Conservation (phyloP, 2,797 vertebrate genomes). For the Threskiornis aethiopicus region DNA sequence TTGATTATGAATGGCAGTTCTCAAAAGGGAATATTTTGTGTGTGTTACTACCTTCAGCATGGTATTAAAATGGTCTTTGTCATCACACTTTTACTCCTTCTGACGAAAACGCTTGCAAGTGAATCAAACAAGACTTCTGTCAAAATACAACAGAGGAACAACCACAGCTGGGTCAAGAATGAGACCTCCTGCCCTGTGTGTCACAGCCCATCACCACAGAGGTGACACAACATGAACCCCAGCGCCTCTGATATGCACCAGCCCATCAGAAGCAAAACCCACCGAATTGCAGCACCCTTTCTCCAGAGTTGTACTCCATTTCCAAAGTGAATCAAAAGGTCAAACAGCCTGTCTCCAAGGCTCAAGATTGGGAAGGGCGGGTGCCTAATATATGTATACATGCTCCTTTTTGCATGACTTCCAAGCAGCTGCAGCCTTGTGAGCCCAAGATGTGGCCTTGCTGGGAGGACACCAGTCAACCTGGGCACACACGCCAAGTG, state of each 20-base stretch:
- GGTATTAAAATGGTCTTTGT: background rate
- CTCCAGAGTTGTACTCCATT: accelerated
- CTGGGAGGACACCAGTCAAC: background rate
- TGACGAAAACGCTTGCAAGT: background rate
- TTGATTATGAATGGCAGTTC: accelerated
- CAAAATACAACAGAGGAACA: background rate
- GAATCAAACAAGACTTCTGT: background rate
- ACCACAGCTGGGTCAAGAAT: background rate
- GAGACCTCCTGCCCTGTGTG: background rate
- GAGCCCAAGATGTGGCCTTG: background rate
- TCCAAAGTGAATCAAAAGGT: background rate
- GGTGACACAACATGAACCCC: background rate
- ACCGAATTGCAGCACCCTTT: accelerated
- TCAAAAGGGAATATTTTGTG: background rate
- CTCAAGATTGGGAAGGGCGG: accelerated
- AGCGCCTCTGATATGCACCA: accelerated
- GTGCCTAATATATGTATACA: accelerated
- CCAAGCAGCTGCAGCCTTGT: background rate
- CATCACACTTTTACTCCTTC: background rate
- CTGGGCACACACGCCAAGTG: background rate
- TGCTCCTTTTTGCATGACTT: accelerated
- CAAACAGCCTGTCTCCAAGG: background rate
- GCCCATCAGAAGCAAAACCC: background rate
- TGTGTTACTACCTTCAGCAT: background rate
- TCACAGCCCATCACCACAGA: background rate